phyloP scores from a whole-genome alignment of 2,113 vertebrate species.

The Cyprinodon variegatus region DNA sequence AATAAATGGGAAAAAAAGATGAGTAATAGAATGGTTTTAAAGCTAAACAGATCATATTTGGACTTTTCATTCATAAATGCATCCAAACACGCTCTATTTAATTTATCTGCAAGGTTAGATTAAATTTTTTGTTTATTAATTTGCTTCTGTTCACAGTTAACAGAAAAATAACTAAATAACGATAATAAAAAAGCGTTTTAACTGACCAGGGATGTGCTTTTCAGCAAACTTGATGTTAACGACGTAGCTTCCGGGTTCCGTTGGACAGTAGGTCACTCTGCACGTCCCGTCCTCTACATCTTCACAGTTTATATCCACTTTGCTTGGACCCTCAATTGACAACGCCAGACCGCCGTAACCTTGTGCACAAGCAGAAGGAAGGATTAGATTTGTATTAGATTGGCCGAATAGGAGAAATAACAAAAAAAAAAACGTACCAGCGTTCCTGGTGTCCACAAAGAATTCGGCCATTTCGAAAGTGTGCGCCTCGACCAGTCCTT shows the following conservation, averaged over 20 bases:
- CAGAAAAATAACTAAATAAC: too few species aligned
- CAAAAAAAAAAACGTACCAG: conserved; percentile 77
- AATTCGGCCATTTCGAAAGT: conserved; percentile 94
- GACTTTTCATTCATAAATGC: too few species aligned
- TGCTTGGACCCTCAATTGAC: conserved; percentile 97
- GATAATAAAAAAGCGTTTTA: too few species aligned
- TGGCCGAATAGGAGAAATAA: too few species aligned
- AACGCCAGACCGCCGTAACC: conserved; percentile 94
- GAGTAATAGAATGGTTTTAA: too few species aligned
- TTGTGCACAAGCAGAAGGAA: conserved; percentile 47
- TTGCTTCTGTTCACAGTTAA: not conserved
- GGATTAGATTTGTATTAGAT: not conserved
- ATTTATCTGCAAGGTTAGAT: not conserved
- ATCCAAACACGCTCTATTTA: too few species aligned
- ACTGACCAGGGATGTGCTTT: conserved; percentile 91
- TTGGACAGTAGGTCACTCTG: conserved; percentile 96
- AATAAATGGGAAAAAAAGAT: too few species aligned
- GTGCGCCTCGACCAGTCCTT: conserved; percentile 87
- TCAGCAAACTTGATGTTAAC: conserved; percentile 98
- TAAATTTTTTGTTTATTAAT: not conserved
- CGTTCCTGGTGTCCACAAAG: conserved; percentile 94
- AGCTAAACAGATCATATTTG: too few species aligned
- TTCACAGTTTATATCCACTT: conserved; percentile 98
- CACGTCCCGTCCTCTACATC: conserved; percentile 95
- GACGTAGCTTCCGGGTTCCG: conserved; percentile 93